These are phyloP conservation scores for Melitaea athalia DNA, from an alignment of 2,888 invertebrate genomes.

Conservation along the genomic window DNA sequence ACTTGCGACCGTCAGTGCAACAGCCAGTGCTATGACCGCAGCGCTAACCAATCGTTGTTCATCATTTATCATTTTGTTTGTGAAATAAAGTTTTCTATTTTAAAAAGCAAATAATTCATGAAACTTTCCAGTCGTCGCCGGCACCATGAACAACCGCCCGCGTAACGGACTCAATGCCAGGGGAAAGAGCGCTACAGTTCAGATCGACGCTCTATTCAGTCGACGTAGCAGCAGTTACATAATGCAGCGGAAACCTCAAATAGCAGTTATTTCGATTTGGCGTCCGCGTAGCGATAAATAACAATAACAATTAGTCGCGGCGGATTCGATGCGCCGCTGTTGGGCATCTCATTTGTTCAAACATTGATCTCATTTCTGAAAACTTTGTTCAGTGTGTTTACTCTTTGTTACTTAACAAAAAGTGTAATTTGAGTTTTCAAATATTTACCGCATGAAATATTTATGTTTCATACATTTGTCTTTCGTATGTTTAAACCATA, in stretches of 20 bases:
- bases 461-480: too few species aligned
- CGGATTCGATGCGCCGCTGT: conserved; percentile 36
- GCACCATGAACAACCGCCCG: background rate
- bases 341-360: conserved; percentile 39
- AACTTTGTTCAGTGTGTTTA: conserved; percentile 25
- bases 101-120: too few species aligned
- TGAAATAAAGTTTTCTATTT: too few species aligned
- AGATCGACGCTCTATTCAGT: conserved; percentile 23
- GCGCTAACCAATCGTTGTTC: too few species aligned
- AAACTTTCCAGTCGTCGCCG: background rate
- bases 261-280: conserved; percentile 41
- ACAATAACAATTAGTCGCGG: conserved; percentile 41
- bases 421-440: too few species aligned
- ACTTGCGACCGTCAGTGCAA: too few species aligned
- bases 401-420: background rate
- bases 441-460: too few species aligned
- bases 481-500: too few species aligned
- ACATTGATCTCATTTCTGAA: conserved; percentile 36
- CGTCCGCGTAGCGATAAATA: conserved; percentile 39
- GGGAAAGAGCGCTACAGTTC: conserved; percentile 1
- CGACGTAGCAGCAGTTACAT: conserved; percentile 20
- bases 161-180: too few species aligned
- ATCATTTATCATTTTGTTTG: too few species aligned
- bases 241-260: conserved; percentile 40
- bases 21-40: too few species aligned